These are phyloP conservation scores for Chaetorhynchus papuensis DNA, from an alignment of 2,113 vertebrate genomes.

Conservation along the genomic window DNA sequence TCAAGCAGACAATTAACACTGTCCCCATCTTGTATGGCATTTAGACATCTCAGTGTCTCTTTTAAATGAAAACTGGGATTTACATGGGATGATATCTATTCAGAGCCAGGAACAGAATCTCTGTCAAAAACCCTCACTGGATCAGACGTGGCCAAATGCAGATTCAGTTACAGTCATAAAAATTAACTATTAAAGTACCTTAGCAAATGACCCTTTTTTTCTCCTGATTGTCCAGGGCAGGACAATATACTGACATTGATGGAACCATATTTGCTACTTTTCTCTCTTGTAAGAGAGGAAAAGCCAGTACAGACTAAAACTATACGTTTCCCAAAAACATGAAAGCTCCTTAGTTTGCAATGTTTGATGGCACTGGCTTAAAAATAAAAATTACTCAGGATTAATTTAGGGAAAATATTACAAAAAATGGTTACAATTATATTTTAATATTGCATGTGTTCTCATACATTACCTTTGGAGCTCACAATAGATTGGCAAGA, in stretches of 20 bases:
- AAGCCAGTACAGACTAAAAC: not conserved
- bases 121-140: not conserved
- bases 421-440: not conserved
- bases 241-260: not conserved
- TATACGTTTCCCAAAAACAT: not conserved
- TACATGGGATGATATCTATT: not conserved
- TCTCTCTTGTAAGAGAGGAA: not conserved
- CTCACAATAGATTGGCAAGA: conserved; percentile 94
- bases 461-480: conserved; percentile 74
- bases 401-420: not conserved
- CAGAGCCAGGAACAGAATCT: not conserved
- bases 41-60: not conserved
- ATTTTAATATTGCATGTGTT: not conserved
- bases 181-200: not conserved
- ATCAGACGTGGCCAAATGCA: not conserved
- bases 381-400: not conserved
- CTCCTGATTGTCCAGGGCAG: not conserved
- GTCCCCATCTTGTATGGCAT: not conserved
- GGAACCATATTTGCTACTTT: not conserved
- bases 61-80: not conserved
- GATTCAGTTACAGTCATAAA: not conserved
- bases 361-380: not conserved
- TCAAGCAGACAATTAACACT: not conserved
- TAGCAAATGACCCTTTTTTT: not conserved
- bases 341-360: not conserved